Evolutionary conservation across 2,797 vertebrate species (phyloP).

Genomic region (Sparidentex hasta): DNA sequence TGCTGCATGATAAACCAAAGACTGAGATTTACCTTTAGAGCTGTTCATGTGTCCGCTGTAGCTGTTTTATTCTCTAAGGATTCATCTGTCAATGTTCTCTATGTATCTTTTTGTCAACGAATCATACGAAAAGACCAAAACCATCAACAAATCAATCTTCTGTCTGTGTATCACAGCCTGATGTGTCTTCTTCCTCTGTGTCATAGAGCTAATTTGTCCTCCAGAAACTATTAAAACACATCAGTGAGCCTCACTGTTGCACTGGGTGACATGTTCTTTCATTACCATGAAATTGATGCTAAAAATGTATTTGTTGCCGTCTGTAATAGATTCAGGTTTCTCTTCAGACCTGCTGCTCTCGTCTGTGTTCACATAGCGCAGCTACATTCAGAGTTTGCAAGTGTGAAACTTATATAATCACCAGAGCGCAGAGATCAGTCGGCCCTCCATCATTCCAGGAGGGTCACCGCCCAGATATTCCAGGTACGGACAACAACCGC

Average conservation of each 20-base stretch:
- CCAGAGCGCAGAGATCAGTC: slow-evolving; percentile 29
- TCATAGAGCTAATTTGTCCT: not conserved
- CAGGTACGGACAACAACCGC: slow-evolving; percentile 56
- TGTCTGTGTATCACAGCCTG: not conserved
- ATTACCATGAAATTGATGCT: not conserved
- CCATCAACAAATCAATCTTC: not conserved
- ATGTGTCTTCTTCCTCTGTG: not conserved
- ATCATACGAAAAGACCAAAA: not conserved
- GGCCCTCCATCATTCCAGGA: slow-evolving; percentile 24
- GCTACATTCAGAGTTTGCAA: not conserved
- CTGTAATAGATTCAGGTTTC: not conserved
- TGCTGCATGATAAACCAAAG: slow-evolving; percentile 57
- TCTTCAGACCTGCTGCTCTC: not conserved
- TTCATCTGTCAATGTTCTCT: not conserved
- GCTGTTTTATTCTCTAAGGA: not conserved
- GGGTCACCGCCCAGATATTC: slow-evolving; percentile 39
- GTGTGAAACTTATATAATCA: slow-evolving; percentile 1
- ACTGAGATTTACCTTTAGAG: not conserved
- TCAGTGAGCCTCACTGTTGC: not conserved
- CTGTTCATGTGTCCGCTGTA: slow-evolving; percentile 10
- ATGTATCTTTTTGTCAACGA: not conserved
- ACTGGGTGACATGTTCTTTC: not conserved
- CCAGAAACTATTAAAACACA: not conserved
- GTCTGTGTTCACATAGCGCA: not conserved
- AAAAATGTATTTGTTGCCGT: slow-evolving; percentile 10